Base-by-base conservation (phyloP, 2,113 vertebrate species). In the Apteryx owenii region DNA sequence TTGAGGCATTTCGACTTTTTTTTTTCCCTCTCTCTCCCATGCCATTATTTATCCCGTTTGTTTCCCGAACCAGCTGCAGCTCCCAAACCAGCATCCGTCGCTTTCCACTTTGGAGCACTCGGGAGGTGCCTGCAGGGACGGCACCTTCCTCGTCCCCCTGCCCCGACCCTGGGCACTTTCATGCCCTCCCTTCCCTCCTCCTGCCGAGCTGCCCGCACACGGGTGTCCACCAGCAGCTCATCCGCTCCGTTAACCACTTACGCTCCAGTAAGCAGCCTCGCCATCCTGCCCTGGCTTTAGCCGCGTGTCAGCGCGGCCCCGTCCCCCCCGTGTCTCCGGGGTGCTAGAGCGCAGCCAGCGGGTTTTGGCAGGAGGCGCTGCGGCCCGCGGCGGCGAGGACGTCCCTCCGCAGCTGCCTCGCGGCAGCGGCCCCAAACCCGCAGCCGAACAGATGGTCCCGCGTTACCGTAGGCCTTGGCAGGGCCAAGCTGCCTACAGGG, bases 41-140 rank as follows among this genome's bases (percentile, higher is more conserved):
- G 91, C 89, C 94, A 89, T 75, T 90, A 95, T 94, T 97, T 93
- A 95, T 95, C 93, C 26, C 93, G 91, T 75, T 93, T 94, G 95
- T 95, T 97, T 96, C 95, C 95, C 96, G 96, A 97, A 96, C 95
- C 91, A 93, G 91, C 97, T 70, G 91, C 81, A 70, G 91, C 91
- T 97, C 82, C 85, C 93, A 91, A 86, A 95, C 70, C 85, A 88
- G 93, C 38, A 0, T 78, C 85, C 22, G 4, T 85, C 93, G 88
- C 89, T 95, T 95, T 97, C 96, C 7, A 0, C 85, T 88, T 71
- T 91, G 68, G 71, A 82, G 93, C 18, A 15, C 21, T 56, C 33
- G 7, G 94, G 91, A 85, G 0, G 1, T 1, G 68, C 87, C 71
- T 87, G 86, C 66, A 65, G 78, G 81, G 78, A 80, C 84, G 96